Percentiles rank a stretch among this genome's conserved stretches.
These are phyloP conservation scores for Chrosomus eos DNA, from an alignment of 2,797 vertebrate genomes.

Conservation along the genomic window DNA sequence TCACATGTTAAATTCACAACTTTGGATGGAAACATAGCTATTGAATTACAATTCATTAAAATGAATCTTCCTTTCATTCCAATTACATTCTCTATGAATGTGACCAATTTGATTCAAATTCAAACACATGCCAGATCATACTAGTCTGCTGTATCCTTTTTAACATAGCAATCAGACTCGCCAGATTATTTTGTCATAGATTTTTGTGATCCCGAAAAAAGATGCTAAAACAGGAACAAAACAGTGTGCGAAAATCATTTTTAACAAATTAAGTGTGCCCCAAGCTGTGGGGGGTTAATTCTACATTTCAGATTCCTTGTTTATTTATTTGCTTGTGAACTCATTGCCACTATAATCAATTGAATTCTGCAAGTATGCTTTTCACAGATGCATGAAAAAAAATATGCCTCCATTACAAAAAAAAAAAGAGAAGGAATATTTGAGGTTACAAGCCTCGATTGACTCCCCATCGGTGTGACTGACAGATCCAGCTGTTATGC, in stretches of 20 bases:
- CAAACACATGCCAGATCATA: background rate
- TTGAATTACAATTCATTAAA: background rate
- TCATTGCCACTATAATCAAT: background rate
- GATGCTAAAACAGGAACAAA: background rate
- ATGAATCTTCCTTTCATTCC: background rate
- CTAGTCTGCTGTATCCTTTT: background rate
- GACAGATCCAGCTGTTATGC: constrained; percentile 40
- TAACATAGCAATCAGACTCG: background rate
- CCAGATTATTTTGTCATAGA: background rate
- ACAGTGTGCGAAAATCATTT: background rate
- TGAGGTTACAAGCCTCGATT: constrained; percentile 29
- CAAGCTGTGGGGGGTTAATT: background rate
- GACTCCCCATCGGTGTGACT: constrained; percentile 35
- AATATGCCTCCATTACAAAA: constrained; percentile 11
- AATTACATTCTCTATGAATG: background rate
- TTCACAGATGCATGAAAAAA: background rate
- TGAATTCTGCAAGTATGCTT: background rate
- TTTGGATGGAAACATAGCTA: background rate
- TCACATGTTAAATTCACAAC: background rate
- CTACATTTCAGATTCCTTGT: constrained; percentile 4
- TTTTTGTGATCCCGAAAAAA: background rate
- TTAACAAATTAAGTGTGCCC: background rate
- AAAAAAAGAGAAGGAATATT: background rate
- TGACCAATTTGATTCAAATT: background rate
- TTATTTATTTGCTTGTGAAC: constrained; percentile 2